A percentile compares a stretch with the other conserved stretches of the same genome.
Evolutionary conservation across 2,797 vertebrate species (phyloP).

Genomic region (Muraenolepis orangiensis): DNA sequence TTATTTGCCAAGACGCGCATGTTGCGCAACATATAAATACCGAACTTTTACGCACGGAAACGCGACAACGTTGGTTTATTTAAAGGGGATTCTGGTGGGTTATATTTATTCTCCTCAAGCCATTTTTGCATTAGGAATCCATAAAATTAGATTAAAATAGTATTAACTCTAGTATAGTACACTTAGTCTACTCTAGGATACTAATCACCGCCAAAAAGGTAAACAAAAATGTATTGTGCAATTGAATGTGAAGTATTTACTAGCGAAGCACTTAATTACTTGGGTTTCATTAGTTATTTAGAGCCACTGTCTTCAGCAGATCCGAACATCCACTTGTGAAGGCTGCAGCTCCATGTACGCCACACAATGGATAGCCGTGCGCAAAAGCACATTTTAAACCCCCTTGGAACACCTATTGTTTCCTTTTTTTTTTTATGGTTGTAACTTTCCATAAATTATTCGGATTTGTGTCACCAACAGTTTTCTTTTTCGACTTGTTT

Average conservation of each 20-base stretch:
- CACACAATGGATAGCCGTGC: conserved; percentile 38
- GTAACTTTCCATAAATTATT: conserved; percentile 13
- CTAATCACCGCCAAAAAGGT: background rate
- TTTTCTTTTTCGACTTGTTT: too few species aligned
- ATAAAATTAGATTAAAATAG: background rate
- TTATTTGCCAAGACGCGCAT: background rate
- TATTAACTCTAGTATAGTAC: background rate
- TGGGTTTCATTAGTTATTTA: background rate
- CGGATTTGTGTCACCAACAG: background rate
- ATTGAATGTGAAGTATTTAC: background rate
- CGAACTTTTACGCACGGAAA: background rate
- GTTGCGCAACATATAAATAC: background rate
- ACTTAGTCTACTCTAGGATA: background rate
- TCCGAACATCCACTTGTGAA: conserved; percentile 13
- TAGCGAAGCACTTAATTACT: background rate
- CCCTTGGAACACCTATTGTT: conserved; percentile 29
- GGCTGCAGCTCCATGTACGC: background rate
- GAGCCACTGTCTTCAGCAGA: background rate
- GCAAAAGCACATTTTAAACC: conserved; percentile 31
- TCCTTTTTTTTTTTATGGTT: background rate
- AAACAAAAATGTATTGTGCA: background rate
- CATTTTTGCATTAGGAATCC: background rate
- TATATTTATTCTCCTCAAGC: background rate
- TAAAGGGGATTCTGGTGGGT: background rate
- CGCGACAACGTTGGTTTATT: background rate